A percentile compares a stretch with the other conserved stretches of the same genome.
phyloP scores from a whole-genome alignment of 2,888 invertebrate species.

The Resseliella maxima region DNA sequence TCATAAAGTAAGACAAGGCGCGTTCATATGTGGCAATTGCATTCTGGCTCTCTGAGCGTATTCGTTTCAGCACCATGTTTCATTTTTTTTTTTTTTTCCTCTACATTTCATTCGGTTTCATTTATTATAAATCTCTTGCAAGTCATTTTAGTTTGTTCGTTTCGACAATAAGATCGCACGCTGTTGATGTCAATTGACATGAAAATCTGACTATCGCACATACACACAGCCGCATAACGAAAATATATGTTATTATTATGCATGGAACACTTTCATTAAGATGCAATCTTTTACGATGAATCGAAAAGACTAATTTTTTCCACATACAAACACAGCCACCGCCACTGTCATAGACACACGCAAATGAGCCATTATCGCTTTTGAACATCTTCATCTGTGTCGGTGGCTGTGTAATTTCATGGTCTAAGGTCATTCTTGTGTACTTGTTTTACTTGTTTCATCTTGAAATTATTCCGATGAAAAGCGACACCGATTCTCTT shows the following conservation, averaged over 20 bases:
- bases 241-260: constrained; percentile 23
- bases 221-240: no score
- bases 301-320: not conserved
- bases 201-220: not conserved
- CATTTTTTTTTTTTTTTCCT: no score
- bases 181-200: not conserved
- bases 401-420: not conserved
- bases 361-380: not conserved
- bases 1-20: not conserved
- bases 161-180: not conserved
- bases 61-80: not conserved
- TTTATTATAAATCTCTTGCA: no score
- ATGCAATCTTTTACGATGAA: not conserved
- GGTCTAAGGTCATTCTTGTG: constrained; percentile 21
- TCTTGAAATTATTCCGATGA: not conserved
- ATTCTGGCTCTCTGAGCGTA: not conserved
- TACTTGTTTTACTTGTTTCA: not conserved
- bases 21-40: not conserved
- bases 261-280: constrained; percentile 39
- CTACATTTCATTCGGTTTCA: not conserved
- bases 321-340: not conserved
- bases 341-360: no score
- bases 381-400: constrained; percentile 1
- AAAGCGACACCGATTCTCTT: not conserved
- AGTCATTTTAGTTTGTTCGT: not conserved